Conservation (phyloP, 2,797 vertebrate species). For the Aplochiton taeniatus region DNA sequence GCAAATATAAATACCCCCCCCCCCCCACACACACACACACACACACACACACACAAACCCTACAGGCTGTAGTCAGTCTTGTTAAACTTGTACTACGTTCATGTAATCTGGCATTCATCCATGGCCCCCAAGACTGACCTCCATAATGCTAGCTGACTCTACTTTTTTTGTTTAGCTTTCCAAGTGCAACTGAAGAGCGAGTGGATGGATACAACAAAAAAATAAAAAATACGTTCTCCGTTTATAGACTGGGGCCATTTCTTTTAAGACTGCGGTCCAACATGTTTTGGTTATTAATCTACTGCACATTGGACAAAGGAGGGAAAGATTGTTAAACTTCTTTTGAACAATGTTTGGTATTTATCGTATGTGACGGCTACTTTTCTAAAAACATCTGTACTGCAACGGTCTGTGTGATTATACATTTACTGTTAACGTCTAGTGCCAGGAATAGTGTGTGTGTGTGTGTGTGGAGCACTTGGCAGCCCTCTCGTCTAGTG, state of each 20-base stretch:
- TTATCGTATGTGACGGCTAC: neutral
- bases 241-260: conserved; percentile 33
- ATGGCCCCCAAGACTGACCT: conserved; percentile 72
- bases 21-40: conserved; percentile 6
- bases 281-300: conserved; percentile 29
- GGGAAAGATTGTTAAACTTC: conserved; percentile 9
- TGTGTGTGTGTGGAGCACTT: conserved; percentile 42
- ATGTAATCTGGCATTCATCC: conserved; percentile 72
- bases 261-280: neutral
- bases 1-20: conserved; percentile 11
- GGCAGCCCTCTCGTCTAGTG: conserved; percentile 56
- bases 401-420: no score
- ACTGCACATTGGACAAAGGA: conserved; percentile 7
- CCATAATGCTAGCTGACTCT: conserved; percentile 67
- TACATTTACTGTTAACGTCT: no score
- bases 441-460: conserved; percentile 1
- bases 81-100: conserved; percentile 74
- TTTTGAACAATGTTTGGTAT: neutral
- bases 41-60: conserved; percentile 38
- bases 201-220: conserved; percentile 47
- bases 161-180: conserved; percentile 65
- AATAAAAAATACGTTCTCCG: conserved; percentile 57
- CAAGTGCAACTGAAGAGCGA: conserved; percentile 60
- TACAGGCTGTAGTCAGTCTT: conserved; percentile 69
- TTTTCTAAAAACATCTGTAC: neutral